phyloP scores from a whole-genome alignment of 2,797 vertebrate genomes.

The Gadopsis bispinosus region DNA sequence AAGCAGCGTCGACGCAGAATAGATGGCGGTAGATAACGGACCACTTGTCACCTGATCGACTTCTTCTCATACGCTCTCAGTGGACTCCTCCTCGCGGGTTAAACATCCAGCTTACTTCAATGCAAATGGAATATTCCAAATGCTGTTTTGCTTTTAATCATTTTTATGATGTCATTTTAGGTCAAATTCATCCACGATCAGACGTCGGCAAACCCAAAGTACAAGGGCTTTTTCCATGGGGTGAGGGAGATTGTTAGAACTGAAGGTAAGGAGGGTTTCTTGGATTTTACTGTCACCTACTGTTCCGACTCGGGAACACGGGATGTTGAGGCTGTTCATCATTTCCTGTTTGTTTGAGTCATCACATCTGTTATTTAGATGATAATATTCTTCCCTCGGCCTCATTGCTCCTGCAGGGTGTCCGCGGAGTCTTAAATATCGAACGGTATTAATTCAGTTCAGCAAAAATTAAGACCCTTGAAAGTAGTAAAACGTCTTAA shows the following conservation, averaged over 20 bases:
- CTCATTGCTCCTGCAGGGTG: neutral
- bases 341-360: neutral
- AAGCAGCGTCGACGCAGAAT: too few species aligned
- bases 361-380: slow-evolving; percentile 11
- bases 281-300: slow-evolving; percentile 37
- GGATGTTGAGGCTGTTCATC: neutral
- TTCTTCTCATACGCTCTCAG: too few species aligned
- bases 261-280: slow-evolving; percentile 85
- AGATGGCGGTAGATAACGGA: too few species aligned
- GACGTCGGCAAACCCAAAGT: slow-evolving; percentile 92
- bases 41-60: too few species aligned
- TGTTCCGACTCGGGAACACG: neutral
- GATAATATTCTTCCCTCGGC: neutral
- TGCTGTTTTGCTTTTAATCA: too few species aligned
- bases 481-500: too few species aligned
- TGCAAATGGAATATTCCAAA: neutral
- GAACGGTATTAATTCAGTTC: too few species aligned
- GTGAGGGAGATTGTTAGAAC: slow-evolving; percentile 92
- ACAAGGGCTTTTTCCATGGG: slow-evolving; percentile 94
- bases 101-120: neutral
- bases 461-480: too few species aligned
- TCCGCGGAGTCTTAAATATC: too few species aligned
- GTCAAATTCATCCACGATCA: slow-evolving; percentile 99
- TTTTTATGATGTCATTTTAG: slow-evolving; percentile 71
- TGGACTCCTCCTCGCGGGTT: neutral